Conservation (phyloP, 2,113 vertebrate species). For the Machaerirhynchus nigripectus region DNA sequence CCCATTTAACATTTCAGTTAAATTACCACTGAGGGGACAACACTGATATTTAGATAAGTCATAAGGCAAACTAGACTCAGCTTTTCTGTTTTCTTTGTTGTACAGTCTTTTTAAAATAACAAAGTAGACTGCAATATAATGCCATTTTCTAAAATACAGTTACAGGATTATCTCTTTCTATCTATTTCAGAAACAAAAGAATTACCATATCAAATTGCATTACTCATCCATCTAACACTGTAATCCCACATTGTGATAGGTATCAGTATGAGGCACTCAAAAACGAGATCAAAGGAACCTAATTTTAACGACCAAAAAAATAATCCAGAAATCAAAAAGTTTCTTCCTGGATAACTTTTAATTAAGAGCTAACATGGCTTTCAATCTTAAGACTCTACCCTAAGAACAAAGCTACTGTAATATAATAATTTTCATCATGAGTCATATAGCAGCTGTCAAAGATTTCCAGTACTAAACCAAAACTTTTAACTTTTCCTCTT, state of each 20-base stretch:
- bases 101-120: not conserved
- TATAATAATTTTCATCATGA: not conserved
- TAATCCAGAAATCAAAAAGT: not conserved
- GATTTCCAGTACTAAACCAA: not conserved
- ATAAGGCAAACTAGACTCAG: not conserved
- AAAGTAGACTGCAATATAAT: not conserved
- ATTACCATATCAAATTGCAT: constrained; percentile 4
- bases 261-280: not conserved
- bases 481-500: not conserved
- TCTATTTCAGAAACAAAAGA: not conserved
- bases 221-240: not conserved
- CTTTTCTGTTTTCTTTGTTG: not conserved
- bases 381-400: not conserved
- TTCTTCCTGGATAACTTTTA: not conserved
- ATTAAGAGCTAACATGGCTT: not conserved
- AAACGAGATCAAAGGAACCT: not conserved
- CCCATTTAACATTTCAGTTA: not conserved
- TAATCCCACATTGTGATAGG: not conserved
- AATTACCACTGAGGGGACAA: not conserved
- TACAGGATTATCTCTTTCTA: not conserved
- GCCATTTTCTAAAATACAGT: not conserved
- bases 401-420: not conserved
- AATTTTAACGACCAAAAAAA: not conserved
- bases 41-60: not conserved
- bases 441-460: not conserved